Evolutionary conservation across 2,888 invertebrate genomes (phyloP).

Genomic region (Cyclophora punctaria): DNA sequence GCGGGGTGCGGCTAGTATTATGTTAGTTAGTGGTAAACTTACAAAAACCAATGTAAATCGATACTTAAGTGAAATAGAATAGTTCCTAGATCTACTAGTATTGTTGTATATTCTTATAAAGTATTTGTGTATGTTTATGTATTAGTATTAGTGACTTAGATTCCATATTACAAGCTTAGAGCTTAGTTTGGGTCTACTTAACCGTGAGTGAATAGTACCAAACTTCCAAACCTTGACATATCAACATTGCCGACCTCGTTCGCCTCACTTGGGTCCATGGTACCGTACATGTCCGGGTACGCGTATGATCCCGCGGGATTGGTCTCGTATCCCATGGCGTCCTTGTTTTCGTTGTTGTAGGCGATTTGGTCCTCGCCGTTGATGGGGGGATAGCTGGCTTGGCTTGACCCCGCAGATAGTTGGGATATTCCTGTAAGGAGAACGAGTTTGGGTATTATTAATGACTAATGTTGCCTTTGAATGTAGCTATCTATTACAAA

Average conservation of each 20-base stretch:
- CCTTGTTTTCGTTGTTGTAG: constrained; percentile 73
- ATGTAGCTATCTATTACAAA: background rate
- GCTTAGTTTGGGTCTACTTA: too few relatives aligned
- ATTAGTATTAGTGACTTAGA: too few relatives aligned
- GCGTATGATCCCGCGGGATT: constrained; percentile 59
- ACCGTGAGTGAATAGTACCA: too few relatives aligned
- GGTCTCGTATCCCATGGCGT: constrained; percentile 74
- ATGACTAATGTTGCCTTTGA: background rate
- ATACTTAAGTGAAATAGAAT: too few relatives aligned
- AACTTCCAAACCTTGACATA: constrained; percentile 54
- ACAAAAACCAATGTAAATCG: too few relatives aligned
- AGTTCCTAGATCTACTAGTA: too few relatives aligned
- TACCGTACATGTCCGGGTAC: constrained; percentile 50
- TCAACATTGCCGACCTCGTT: constrained; percentile 63
- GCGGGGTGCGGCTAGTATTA: too few relatives aligned
- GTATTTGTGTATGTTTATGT: too few relatives aligned
- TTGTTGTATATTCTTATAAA: too few relatives aligned
- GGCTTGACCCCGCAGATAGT: constrained; percentile 62
- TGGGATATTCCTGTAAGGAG: constrained; percentile 73
- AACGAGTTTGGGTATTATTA: background rate
- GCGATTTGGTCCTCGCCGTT: constrained; percentile 79
- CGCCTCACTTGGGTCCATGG: constrained; percentile 43
- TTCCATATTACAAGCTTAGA: too few relatives aligned
- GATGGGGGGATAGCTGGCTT: constrained; percentile 70
- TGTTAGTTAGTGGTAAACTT: too few relatives aligned